These are phyloP conservation scores for Corapipo altera DNA, from an alignment of 2,113 vertebrate species.

Conservation along the genomic window DNA sequence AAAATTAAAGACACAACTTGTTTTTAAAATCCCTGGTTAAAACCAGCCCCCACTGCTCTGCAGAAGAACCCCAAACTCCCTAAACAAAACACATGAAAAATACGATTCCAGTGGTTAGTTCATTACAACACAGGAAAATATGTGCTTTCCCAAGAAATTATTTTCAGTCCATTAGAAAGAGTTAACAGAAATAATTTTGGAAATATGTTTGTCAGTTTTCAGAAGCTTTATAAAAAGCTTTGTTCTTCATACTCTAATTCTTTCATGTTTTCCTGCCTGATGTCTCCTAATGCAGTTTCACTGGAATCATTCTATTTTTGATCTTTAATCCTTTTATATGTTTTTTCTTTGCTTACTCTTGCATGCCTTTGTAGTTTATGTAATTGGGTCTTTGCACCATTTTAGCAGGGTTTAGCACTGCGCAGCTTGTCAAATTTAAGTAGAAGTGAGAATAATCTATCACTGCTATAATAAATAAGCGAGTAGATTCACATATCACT, in stretches of 20 bases:
- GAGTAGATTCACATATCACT: neutral
- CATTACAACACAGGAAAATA: neutral
- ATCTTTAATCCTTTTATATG: slow-evolving; percentile 79
- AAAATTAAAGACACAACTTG: neutral
- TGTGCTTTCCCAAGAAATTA: neutral
- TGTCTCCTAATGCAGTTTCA: slow-evolving; percentile 67
- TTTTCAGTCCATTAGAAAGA: slow-evolving; percentile 30
- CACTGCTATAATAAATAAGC: slow-evolving; percentile 31
- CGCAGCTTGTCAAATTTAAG: slow-evolving; percentile 67
- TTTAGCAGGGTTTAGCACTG: slow-evolving; percentile 74
- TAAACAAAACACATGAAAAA: neutral
- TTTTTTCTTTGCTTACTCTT: slow-evolving; percentile 74
- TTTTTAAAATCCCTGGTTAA: neutral
- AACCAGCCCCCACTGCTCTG: neutral
- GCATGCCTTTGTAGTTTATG: slow-evolving; percentile 73
- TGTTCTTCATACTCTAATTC: slow-evolving; percentile 66
- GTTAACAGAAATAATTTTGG: slow-evolving; percentile 28
- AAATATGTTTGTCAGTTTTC: slow-evolving; percentile 49
- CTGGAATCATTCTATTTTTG: slow-evolving; percentile 72
- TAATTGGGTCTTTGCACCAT: slow-evolving; percentile 78
- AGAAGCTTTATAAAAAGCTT: slow-evolving; percentile 41
- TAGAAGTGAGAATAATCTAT: slow-evolving; percentile 54
- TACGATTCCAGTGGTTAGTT: neutral
- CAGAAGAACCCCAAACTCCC: neutral
- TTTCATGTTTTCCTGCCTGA: slow-evolving; percentile 68